Evolutionary conservation across 2,113 vertebrate species (phyloP), one percentile per base, ranked within the genome.

Genomic region (Prionailurus viverrinus): DNA sequence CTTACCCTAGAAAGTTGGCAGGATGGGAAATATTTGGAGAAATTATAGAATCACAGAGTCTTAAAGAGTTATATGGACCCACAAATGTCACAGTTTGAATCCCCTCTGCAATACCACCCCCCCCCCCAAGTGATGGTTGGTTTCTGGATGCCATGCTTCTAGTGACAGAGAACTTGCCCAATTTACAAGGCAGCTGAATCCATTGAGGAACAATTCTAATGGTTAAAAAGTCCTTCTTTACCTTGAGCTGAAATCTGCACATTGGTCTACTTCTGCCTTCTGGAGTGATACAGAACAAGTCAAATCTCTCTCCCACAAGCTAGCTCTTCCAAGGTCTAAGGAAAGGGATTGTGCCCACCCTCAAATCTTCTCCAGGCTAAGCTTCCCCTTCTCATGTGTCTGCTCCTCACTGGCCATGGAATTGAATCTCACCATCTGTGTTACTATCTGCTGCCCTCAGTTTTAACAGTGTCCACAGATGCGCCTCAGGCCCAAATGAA

Each of bases 31-130:
- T 36, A 31, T 2, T 45, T 31, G 65, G 13, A 92, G 85, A 93
- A 91, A 93, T 71, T 90, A 94, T 7, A 92, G 63, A 86, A 66
- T 81, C 55, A 29, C 45, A 78, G 29, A 87, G 53, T 81, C 51
- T 68, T 63, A 55, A 41, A 89, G 63, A 80, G 71, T 51, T 65
- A 8, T 23, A 39, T 33, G 12, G 45, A 25, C 36, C 84, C 45
- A n/a, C 12, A 23, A 39, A 68, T 51, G 27, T 61, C 84, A 82
- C 51, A 81, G 71, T 19, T 71, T 92, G 18, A 68, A 12, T 88
- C 1, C 51, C 15, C 29, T 87, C 66, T 31, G 19, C 48, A 87
- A 58, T 15, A 81, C 9, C 18, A 45, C 16, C 48, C 8, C 18
- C 53, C 16, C 48, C 8, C 14, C 53, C 45, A 76, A 71, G 25